Conservation (phyloP, 2,888 invertebrate species). For the Polydrusus tereticollis region DNA sequence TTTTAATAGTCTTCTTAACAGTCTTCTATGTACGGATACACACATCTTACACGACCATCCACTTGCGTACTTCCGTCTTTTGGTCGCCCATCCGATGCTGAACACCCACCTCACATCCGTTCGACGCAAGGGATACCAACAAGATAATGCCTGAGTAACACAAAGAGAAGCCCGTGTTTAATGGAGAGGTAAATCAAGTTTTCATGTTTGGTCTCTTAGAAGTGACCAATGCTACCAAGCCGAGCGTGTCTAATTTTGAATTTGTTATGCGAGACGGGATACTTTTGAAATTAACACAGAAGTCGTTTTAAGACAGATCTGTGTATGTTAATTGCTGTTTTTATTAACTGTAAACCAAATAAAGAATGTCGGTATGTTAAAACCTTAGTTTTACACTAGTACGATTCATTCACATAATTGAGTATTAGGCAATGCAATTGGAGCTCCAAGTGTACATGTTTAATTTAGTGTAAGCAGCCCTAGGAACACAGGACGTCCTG, state of each 20-base stretch:
- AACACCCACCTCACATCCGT: conserved; percentile 56
- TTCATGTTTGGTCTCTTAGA: conserved; percentile 32
- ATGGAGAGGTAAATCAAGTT: conserved; percentile 45
- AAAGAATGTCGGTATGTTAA: too few relatives aligned
- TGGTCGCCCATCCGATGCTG: conserved; percentile 50
- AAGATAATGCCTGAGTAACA: conserved; percentile 32
- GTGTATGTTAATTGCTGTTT: neutral
- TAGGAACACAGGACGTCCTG: too few relatives aligned
- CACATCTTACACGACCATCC: conserved; percentile 53
- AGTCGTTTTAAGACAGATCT: conserved; percentile 14
- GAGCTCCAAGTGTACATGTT: too few relatives aligned
- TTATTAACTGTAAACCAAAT: conserved; percentile 2
- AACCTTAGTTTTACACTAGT: too few relatives aligned
- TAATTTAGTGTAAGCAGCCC: too few relatives aligned
- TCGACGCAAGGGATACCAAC: conserved; percentile 33
- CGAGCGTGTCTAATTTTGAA: conserved; percentile 32
- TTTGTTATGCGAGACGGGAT: conserved; percentile 34
- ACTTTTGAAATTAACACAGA: conserved; percentile 16
- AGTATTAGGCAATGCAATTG: too few relatives aligned
- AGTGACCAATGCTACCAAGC: conserved; percentile 29
- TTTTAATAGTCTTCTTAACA: conserved; percentile 27
- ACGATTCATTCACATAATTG: too few relatives aligned
- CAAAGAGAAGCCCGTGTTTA: conserved; percentile 40
- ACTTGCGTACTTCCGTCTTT: conserved; percentile 55
- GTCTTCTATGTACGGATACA: conserved; percentile 21